Percentiles rank a stretch among this genome's conserved stretches.
phyloP scores from a whole-genome alignment of 1,140 invertebrate genomes.

The Ceratina calcarata region DNA sequence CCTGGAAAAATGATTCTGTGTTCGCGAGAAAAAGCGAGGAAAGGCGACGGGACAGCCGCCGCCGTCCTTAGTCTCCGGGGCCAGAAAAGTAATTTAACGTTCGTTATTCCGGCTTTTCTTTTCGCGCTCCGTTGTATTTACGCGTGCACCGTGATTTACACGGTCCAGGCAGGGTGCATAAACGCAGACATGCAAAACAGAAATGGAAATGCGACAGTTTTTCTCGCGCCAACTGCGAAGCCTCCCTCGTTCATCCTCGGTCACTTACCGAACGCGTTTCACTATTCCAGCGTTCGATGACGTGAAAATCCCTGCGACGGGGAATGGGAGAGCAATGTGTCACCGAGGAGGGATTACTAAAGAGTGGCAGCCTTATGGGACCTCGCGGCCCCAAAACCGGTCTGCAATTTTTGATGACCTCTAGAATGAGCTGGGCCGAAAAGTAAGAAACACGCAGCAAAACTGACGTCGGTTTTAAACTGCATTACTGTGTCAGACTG shows the following conservation, averaged over 20 bases:
- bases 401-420: too few relatives aligned
- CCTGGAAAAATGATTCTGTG: slow-evolving; percentile 14
- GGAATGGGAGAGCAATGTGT: neutral
- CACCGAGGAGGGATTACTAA: too few relatives aligned
- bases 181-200: slow-evolving; percentile 27
- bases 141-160: slow-evolving; percentile 25
- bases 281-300: neutral
- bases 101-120: slow-evolving; percentile 1
- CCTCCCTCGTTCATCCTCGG: too few relatives aligned
- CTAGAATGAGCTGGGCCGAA: too few relatives aligned
- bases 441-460: too few relatives aligned
- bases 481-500: too few relatives aligned
- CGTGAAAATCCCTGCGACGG: neutral
- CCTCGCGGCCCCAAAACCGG: too few relatives aligned
- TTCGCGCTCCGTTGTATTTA: neutral
- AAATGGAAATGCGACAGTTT: slow-evolving; percentile 23
- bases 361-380: too few relatives aligned
- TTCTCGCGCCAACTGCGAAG: neutral
- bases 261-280: neutral
- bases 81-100: slow-evolving; percentile 30
- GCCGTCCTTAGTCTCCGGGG: neutral
- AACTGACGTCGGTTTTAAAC: too few relatives aligned
- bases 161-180: neutral
- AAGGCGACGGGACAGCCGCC: neutral
- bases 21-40: neutral